Base-by-base conservation (phyloP, 53 echinoderm and acorn worm species). In the Arbacia lixula region DNA sequence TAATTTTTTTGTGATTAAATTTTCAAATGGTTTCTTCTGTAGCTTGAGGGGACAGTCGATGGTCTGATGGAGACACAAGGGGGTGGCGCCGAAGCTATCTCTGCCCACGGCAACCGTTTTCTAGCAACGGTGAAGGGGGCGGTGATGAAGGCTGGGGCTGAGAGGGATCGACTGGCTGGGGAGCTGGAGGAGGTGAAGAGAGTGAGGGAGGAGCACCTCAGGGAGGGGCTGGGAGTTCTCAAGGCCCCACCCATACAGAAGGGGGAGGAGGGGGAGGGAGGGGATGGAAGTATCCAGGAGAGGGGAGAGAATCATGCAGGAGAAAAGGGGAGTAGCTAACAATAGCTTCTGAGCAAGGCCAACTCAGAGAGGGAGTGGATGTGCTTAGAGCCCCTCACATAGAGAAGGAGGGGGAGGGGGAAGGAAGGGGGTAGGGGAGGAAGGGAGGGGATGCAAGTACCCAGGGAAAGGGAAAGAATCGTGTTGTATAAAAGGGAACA, bases 101-200 rank as follows among this genome's bases (percentile, higher is more conserved):
- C 93, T 1, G 88, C 53, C 12, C 91, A 88, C 35, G 87, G 96
- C 16, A 37, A 80, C 19, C 82, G 91, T 17, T 96, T 96, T 62
- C 91, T 96, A 11, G 37, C 60, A 40, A 84, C 85, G 8, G 83
- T 96, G 0, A 87, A 91, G 1, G 12, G n/a, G 38, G 79, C 84
- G 19, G 66, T 41, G 2, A 27, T 37, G 50, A 85, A 83, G 25
- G 83, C 90, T 32, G 54, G 85, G 11, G 53, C 52, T 19, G 86
- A 91, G 77, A 83, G 93, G 41, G 91, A 93, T 66, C 25, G 61
- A 20, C 89, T 91, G 6, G 80, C 89, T 35, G 75, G 85, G 34
- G 91, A 93, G 39, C 69, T 93, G 4, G 87, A 96, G 17, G 91
- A 85, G 32, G 91, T 93, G 5, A 95, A 93, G 84, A 57, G 87